These are phyloP conservation scores for Nipponacmea schrenckii DNA, from an alignment of 2,888 invertebrate species.

Conservation along the genomic window DNA sequence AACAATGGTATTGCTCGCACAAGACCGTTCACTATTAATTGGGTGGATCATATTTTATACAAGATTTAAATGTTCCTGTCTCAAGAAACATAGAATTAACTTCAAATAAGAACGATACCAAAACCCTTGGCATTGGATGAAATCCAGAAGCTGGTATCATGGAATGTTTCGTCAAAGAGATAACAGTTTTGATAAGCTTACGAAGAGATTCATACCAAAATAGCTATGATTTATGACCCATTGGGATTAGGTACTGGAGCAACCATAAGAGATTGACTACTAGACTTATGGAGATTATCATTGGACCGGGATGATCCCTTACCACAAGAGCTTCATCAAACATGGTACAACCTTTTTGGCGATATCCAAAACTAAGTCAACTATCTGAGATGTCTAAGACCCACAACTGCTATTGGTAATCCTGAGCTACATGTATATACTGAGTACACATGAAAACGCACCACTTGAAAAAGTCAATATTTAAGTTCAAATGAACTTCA, in stretches of 20 bases:
- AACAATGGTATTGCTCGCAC: too few species aligned
- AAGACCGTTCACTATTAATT: too few species aligned
- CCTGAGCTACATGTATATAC: slow-evolving; percentile 20
- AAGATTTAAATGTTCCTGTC: too few species aligned
- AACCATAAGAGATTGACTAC: slow-evolving; percentile 16
- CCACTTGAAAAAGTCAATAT: too few species aligned
- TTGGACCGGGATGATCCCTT: slow-evolving; percentile 12
- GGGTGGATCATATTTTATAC: too few species aligned
- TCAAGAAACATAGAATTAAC: too few species aligned
- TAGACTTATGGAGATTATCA: slow-evolving; percentile 11
- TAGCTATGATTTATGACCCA: slow-evolving; percentile 20
- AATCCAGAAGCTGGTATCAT: too few species aligned
- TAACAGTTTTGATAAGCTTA: not conserved
- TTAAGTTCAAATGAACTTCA: too few species aligned
- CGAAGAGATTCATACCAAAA: slow-evolving; percentile 14
- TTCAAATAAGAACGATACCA: too few species aligned
- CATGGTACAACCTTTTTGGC: not conserved
- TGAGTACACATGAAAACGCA: too few species aligned
- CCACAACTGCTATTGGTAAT: slow-evolving; percentile 2
- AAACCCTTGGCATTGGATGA: too few species aligned
- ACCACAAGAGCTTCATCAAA: not conserved
- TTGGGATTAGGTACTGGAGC: slow-evolving; percentile 15
- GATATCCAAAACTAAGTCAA: not conserved
- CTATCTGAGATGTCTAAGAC: slow-evolving; percentile 16
- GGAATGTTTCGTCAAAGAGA: too few species aligned